Evolutionary conservation across 2,888 invertebrate species (phyloP).

Genomic region (Rhagium mordax): DNA sequence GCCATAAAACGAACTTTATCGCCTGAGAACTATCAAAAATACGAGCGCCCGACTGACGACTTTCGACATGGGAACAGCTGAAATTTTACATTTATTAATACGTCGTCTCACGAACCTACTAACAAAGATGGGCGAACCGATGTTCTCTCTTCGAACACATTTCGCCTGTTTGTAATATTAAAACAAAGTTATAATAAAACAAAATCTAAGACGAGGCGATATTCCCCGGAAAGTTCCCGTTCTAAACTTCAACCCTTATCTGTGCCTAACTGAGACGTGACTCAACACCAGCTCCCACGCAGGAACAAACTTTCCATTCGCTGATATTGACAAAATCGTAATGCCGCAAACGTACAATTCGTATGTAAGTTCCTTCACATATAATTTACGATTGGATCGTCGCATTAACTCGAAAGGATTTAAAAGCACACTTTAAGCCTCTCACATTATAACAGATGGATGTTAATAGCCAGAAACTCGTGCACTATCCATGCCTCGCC

Average conservation of each 20-base stretch:
- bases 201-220: not conserved
- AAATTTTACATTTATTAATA: too few relatives aligned
- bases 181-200: not conserved
- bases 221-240: not conserved
- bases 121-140: not conserved
- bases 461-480: too few relatives aligned
- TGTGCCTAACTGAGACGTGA: not conserved
- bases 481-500: too few relatives aligned
- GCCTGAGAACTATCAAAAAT: too few relatives aligned
- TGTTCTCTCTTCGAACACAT: not conserved
- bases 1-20: too few relatives aligned
- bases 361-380: not conserved
- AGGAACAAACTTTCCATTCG: not conserved
- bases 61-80: too few relatives aligned
- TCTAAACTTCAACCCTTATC: not conserved
- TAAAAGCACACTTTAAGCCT: not conserved
- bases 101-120: too few relatives aligned
- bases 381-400: not conserved
- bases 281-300: not conserved
- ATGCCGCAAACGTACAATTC: not conserved
- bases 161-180: not conserved
- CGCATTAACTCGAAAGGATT: not conserved
- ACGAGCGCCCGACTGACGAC: too few relatives aligned
- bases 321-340: not conserved
- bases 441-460: too few relatives aligned